These are phyloP conservation scores for Oedothorax gibbosus DNA, from an alignment of 1,140 invertebrate species.

Conservation along the genomic window DNA sequence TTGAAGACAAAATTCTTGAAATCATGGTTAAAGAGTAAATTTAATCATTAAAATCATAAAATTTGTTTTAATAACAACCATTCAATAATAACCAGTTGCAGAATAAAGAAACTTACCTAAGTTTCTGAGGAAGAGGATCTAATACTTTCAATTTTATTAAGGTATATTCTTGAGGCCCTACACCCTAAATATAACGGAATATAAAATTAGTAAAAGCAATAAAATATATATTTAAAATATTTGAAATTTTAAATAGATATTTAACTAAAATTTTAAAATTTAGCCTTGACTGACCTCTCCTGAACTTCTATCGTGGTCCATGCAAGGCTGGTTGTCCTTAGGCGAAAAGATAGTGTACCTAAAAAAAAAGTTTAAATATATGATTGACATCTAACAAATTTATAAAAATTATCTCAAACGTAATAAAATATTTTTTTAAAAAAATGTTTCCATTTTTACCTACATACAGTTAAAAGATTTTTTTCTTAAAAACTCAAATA, in stretches of 20 bases:
- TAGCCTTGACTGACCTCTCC: conserved; percentile 78
- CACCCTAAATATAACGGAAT: conserved; percentile 74
- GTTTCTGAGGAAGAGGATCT: conserved; percentile 79
- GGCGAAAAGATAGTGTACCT: conserved; percentile 96
- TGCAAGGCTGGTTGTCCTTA: conserved; percentile 97
- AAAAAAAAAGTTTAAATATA: conserved; percentile 28
- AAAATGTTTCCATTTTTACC: background rate
- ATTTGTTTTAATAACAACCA: no score
- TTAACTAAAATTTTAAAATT: background rate
- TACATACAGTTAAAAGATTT: no score
- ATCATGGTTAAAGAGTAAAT: no score
- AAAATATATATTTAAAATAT: background rate
- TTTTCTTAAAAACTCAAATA: no score
- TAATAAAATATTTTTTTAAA: background rate
- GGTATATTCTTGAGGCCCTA: conserved; percentile 98
- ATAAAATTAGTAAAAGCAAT: background rate
- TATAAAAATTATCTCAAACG: background rate
- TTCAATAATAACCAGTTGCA: no score
- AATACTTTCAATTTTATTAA: conserved; percentile 93
- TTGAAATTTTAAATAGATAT: background rate
- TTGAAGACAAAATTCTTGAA: no score
- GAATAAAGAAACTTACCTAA: conserved; percentile 67
- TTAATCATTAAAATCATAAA: no score
- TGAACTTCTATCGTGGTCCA: conserved; percentile 97
- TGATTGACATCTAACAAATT: background rate